Conservation (phyloP, 2,888 invertebrate genomes). For the Neoascia interrupta region DNA sequence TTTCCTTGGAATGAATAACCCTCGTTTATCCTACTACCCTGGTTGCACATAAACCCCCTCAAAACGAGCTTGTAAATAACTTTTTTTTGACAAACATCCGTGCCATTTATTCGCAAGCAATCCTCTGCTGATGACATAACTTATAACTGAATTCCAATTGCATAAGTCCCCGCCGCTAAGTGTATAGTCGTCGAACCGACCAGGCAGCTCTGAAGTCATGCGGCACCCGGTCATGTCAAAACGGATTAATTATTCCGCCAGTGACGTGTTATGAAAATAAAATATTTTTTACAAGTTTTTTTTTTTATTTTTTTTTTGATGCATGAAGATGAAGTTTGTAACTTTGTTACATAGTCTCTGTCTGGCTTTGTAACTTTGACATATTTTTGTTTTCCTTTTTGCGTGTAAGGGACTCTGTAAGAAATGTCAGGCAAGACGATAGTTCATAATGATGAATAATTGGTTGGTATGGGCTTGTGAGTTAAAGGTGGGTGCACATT, state of each 20-base stretch:
- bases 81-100: constrained; percentile 37
- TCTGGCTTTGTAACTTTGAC: constrained; percentile 37
- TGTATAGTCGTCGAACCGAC: too few species aligned
- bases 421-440: constrained; percentile 46
- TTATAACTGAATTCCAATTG: constrained; percentile 45
- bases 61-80: constrained; percentile 19
- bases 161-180: constrained; percentile 33
- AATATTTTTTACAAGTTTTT: constrained; percentile 20
- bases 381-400: constrained; percentile 3
- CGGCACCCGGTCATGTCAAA: constrained; percentile 63
- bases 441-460: constrained; percentile 37
- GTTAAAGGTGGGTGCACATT: constrained; percentile 22
- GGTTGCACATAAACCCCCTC: constrained; percentile 10
- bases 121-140: constrained; percentile 49
- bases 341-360: constrained; percentile 48
- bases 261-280: constrained; percentile 64
- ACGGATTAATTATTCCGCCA: constrained; percentile 60
- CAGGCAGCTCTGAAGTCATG: constrained; percentile 30
- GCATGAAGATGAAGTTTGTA: too few species aligned
- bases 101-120: constrained; percentile 36
- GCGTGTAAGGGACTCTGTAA: neutral
- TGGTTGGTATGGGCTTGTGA: neutral
- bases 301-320: constrained; percentile 24
- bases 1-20: constrained; percentile 5
- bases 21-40: constrained; percentile 7